Evolutionary conservation across 1,140 invertebrate species (phyloP).

Genomic region (Telenomus remus): DNA sequence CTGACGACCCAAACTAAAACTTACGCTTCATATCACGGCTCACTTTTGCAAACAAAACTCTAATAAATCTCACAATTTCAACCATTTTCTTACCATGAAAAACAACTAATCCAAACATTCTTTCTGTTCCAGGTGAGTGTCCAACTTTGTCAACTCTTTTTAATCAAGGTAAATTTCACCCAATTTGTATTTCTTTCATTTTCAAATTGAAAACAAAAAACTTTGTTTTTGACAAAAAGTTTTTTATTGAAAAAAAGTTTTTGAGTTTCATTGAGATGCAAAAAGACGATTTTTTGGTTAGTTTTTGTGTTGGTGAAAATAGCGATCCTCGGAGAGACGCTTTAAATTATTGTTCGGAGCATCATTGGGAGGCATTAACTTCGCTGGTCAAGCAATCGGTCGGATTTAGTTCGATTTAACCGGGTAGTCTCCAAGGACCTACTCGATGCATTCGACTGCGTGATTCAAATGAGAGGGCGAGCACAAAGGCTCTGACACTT

Average conservation of each 20-base stretch:
- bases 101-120: too few relatives aligned
- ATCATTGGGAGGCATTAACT: constrained; percentile 37
- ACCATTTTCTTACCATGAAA: background rate
- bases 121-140: too few relatives aligned
- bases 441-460: constrained; percentile 35
- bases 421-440: constrained; percentile 45
- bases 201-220: too few relatives aligned
- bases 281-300: constrained; percentile 1
- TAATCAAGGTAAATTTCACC: too few relatives aligned
- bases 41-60: too few relatives aligned
- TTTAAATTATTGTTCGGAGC: constrained; percentile 30
- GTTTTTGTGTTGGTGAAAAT: background rate
- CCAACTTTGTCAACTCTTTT: too few relatives aligned
- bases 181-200: too few relatives aligned
- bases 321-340: constrained; percentile 21
- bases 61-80: too few relatives aligned
- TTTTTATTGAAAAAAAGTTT: constrained; percentile 1
- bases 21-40: background rate
- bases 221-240: too few relatives aligned
- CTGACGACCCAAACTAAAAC: background rate
- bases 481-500: constrained; percentile 47
- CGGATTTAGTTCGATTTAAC: constrained; percentile 46
- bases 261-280: background rate
- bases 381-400: constrained; percentile 23
- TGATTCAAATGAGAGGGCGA: constrained; percentile 46